Evolutionary conservation across 92 coral and sea anemone species (phyloP).

Genomic region (Epizoanthus rinbou): DNA sequence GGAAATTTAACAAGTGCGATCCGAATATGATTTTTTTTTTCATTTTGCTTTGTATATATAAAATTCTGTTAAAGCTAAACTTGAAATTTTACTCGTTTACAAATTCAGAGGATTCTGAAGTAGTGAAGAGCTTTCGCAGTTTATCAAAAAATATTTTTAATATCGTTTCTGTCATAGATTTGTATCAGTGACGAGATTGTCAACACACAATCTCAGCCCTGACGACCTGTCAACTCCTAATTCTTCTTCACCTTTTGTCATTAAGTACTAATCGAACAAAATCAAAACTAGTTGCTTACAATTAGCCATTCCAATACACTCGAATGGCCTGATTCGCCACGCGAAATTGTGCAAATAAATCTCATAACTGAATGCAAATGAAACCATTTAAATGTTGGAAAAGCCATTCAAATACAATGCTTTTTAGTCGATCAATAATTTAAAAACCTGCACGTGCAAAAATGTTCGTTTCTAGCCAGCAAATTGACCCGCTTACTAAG

Average conservation of each 20-base stretch:
- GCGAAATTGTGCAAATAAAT: constrained; percentile 30
- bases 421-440: constrained; percentile 76
- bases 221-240: constrained; percentile 18
- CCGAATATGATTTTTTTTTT: not conserved
- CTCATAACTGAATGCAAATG: not conserved
- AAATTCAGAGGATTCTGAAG: not conserved
- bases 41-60: not conserved
- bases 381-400: constrained; percentile 59
- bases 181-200: constrained; percentile 24
- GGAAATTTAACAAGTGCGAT: not conserved
- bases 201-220: constrained; percentile 30
- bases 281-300: constrained; percentile 38
- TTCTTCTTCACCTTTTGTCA: constrained; percentile 39
- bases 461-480: constrained; percentile 43
- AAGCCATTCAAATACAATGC: constrained; percentile 70
- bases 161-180: constrained; percentile 3
- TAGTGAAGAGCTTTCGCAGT: not conserved
- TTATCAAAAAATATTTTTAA: not conserved
- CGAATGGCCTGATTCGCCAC: constrained; percentile 32
- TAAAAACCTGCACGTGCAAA: constrained; percentile 83
- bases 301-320: constrained; percentile 29
- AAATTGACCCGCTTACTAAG: constrained; percentile 19
- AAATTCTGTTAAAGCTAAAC: not conserved
- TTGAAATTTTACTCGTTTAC: not conserved
- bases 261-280: constrained; percentile 36